Conservation (phyloP, 2,888 invertebrate species). For the Octodonta nipae region DNA sequence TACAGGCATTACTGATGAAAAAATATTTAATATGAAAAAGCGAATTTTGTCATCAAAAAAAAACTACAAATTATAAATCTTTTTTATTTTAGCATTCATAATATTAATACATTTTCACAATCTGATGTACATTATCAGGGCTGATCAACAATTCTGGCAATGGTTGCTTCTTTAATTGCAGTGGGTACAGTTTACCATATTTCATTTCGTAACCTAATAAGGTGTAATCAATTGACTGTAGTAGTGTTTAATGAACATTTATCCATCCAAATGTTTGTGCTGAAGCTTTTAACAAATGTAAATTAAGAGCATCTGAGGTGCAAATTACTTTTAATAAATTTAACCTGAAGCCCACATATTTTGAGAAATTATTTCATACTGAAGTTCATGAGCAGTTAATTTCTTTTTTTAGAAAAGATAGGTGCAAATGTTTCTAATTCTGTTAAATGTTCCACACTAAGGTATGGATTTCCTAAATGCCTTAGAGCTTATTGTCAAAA, state of each 20-base stretch:
- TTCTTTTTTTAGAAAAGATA: constrained; percentile 1
- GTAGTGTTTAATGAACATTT: constrained; percentile 16
- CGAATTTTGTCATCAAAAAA: too few relatives aligned
- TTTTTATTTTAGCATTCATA: background rate
- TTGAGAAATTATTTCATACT: constrained; percentile 1
- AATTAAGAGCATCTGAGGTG: constrained; percentile 17
- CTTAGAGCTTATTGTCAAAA: too few relatives aligned
- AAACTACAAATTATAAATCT: background rate
- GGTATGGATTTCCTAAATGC: too few relatives aligned
- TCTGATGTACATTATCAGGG: constrained; percentile 6
- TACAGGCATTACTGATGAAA: too few relatives aligned
- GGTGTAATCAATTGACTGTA: constrained; percentile 14
- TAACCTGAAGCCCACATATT: background rate
- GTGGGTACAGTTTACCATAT: background rate
- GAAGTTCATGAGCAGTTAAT: background rate
- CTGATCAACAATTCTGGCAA: constrained; percentile 9
- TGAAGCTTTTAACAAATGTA: constrained; percentile 18
- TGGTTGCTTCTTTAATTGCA: constrained; percentile 8
- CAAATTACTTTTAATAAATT: constrained; percentile 10
- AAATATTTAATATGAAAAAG: too few relatives aligned
- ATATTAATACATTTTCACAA: background rate
- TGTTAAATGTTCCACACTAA: too few relatives aligned
- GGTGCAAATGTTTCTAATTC: constrained; percentile 1
- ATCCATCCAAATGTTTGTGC: constrained; percentile 18
- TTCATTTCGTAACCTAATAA: background rate